Conservation (phyloP, 2,888 invertebrate genomes). For the Endotricha flammealis region DNA sequence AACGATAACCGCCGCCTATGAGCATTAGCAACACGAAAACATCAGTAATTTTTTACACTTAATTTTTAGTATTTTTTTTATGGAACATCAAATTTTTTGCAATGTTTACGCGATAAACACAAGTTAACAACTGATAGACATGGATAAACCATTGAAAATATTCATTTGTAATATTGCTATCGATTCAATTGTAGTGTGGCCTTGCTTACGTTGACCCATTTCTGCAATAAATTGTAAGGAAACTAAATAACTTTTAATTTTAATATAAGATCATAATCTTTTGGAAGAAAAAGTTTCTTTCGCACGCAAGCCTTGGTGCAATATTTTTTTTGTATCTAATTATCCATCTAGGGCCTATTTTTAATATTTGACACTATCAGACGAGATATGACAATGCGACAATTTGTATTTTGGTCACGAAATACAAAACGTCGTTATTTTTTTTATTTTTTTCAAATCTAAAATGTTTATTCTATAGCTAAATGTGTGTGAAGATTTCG, state of each 20-base stretch:
- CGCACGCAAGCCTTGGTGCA: constrained; percentile 18
- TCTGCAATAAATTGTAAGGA: constrained; percentile 2
- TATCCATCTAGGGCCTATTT: constrained; percentile 1
- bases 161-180: constrained; percentile 9
- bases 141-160: constrained; percentile 3
- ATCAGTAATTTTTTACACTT: too few species aligned
- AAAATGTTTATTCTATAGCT: too few species aligned
- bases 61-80: constrained; percentile 1
- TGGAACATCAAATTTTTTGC: neutral
- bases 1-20: too few species aligned
- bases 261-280: constrained; percentile 16
- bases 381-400: too few species aligned
- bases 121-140: constrained; percentile 4
- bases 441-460: too few species aligned
- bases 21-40: too few species aligned
- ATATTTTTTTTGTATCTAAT: neutral
- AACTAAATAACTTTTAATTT: constrained; percentile 16
- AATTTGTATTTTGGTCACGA: too few species aligned
- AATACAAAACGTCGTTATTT: too few species aligned
- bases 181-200: constrained; percentile 8
- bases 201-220: constrained; percentile 8
- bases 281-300: constrained; percentile 12
- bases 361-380: too few species aligned
- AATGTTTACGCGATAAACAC: constrained; percentile 7
- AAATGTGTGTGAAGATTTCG: too few species aligned